Conservation (phyloP, 2,888 invertebrate species). For the Pristionchus fissidentatus region DNA sequence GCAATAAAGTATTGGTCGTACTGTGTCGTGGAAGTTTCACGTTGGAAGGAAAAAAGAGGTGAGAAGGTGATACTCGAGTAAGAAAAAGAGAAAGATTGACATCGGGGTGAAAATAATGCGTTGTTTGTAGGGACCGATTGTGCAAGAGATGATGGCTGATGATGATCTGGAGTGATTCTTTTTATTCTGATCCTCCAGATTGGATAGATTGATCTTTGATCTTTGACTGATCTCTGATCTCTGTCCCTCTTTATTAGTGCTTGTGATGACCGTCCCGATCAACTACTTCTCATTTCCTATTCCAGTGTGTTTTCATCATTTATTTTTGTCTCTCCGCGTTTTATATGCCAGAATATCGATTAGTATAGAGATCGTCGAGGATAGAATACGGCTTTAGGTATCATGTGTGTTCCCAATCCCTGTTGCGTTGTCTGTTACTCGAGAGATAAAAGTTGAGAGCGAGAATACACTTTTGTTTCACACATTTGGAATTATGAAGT, state of each 20-base stretch:
- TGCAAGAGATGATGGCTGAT: conserved; percentile 50
- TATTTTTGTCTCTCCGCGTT: not conserved
- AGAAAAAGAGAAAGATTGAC: not conserved
- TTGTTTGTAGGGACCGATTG: conserved; percentile 44
- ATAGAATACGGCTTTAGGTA: conserved; percentile 37
- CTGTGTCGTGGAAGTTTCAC: not conserved
- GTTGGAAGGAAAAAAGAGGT: not conserved
- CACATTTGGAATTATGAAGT: too few species aligned
- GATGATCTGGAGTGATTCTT: conserved; percentile 39
- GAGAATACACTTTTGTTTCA: not conserved
- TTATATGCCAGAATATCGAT: not conserved
- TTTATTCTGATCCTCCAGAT: conserved; percentile 8
- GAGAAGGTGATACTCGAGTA: not conserved
- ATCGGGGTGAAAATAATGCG: not conserved
- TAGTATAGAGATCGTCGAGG: conserved; percentile 29
- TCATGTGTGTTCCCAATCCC: conserved; percentile 7
- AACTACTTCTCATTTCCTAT: not conserved
- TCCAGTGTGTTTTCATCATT: not conserved
- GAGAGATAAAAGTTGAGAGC: not conserved
- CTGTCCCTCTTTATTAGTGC: conserved; percentile 2
- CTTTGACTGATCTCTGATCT: conserved; percentile 7
- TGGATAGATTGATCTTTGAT: not conserved
- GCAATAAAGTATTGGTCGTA: conserved; percentile 11
- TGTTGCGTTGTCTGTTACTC: conserved; percentile 37
- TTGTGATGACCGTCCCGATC: conserved; percentile 19